Evolutionary conservation across 1,140 invertebrate genomes (phyloP).

Genomic region (Agrypnia vestita): DNA sequence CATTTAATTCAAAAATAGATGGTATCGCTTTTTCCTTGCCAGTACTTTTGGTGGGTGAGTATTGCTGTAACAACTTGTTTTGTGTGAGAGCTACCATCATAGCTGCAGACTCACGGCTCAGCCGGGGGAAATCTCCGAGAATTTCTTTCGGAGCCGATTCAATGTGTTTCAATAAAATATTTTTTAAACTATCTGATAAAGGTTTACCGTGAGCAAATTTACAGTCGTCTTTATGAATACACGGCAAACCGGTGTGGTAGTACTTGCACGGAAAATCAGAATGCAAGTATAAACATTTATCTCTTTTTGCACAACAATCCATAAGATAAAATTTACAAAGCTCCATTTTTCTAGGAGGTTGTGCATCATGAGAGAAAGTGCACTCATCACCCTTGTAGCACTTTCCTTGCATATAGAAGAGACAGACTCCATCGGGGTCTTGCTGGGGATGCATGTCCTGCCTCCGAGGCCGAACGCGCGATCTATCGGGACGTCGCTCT

Average conservation of each 20-base stretch:
- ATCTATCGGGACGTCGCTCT: slow-evolving; percentile 20
- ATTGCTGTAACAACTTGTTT: slow-evolving; percentile 76
- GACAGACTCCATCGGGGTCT: slow-evolving; percentile 82
- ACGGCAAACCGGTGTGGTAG: slow-evolving; percentile 93
- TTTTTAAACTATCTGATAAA: slow-evolving; percentile 81
- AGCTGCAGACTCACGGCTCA: slow-evolving; percentile 83
- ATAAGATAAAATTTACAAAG: slow-evolving; percentile 97
- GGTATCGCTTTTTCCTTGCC: slow-evolving; percentile 69
- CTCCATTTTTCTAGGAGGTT: slow-evolving; percentile 91
- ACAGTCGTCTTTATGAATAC: slow-evolving; percentile 86
- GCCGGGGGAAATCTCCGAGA: slow-evolving; percentile 87
- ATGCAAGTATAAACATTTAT: slow-evolving; percentile 97
- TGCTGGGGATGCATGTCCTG: slow-evolving; percentile 72
- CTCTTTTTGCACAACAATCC: slow-evolving; percentile 95
- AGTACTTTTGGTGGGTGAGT: slow-evolving; percentile 65
- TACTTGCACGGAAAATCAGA: slow-evolving; percentile 98
- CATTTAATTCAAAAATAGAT: slow-evolving; percentile 74
- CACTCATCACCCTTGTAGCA: slow-evolving; percentile 85
- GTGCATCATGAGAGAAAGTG: slow-evolving; percentile 88
- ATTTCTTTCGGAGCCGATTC: slow-evolving; percentile 93
- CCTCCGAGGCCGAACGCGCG: slow-evolving; percentile 61
- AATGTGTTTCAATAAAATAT: slow-evolving; percentile 86
- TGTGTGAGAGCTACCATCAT: slow-evolving; percentile 82
- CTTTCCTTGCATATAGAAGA: slow-evolving; percentile 90
- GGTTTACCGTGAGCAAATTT: slow-evolving; percentile 94